phyloP scores from a whole-genome alignment of 2,113 vertebrate species.

The Atrichornis clamosus region DNA sequence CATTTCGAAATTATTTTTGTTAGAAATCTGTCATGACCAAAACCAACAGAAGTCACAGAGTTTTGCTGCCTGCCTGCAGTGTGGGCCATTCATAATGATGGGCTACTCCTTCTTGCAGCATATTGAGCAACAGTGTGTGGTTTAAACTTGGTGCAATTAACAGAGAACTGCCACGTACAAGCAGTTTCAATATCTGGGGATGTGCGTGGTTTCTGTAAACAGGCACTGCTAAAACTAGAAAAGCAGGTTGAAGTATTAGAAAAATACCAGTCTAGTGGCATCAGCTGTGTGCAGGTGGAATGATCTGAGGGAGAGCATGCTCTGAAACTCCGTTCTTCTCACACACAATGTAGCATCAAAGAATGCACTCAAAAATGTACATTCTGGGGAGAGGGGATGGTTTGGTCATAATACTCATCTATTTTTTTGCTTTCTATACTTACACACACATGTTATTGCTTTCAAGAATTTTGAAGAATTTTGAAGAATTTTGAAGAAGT shows the following conservation, averaged over 20 bases:
- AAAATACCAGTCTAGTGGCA: background rate
- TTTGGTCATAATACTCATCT: background rate
- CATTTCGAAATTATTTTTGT: background rate
- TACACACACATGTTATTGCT: background rate
- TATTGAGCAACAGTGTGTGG: background rate
- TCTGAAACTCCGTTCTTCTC: background rate
- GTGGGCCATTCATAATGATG: fast-evolving
- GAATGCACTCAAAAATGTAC: background rate
- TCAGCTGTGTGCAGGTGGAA: background rate
- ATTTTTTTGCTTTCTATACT: background rate
- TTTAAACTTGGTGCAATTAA: background rate
- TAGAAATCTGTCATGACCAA: background rate
- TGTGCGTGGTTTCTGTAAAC: background rate
- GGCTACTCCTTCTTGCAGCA: background rate
- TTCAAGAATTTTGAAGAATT: no score
- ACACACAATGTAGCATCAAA: background rate
- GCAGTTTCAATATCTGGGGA: background rate
- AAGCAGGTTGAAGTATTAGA: background rate
- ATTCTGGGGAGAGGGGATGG: background rate
- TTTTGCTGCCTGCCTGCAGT: background rate
- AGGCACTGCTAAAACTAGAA: background rate
- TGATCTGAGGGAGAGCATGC: no score
- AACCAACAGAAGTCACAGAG: background rate
- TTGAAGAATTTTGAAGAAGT: background rate
- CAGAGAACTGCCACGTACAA: background rate